These are phyloP conservation scores for Palaemon carinicauda DNA, from an alignment of 1,140 invertebrate species.

Conservation along the genomic window DNA sequence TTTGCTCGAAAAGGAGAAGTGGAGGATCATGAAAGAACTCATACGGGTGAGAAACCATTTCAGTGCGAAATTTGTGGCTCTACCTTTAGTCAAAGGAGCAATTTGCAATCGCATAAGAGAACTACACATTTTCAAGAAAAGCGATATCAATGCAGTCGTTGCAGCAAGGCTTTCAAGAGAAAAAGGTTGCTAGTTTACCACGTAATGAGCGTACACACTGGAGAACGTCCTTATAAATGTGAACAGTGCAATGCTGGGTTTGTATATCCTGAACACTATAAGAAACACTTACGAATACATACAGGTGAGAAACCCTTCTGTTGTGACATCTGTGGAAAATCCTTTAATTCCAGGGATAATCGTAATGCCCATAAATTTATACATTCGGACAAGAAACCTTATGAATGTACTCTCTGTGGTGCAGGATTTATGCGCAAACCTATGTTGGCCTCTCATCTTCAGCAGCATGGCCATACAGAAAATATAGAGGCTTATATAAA, in stretches of 20 bases:
- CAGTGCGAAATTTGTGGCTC: constrained; percentile 65
- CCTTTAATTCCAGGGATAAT: constrained; percentile 84
- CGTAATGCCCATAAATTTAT: constrained; percentile 84
- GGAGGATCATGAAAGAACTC: constrained; percentile 78
- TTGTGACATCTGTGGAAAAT: constrained; percentile 87
- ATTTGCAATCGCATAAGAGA: constrained; percentile 71
- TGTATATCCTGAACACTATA: constrained; percentile 84
- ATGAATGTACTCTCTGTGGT: constrained; percentile 82
- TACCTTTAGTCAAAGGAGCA: constrained; percentile 62
- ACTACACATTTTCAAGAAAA: constrained; percentile 82
- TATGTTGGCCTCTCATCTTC: constrained; percentile 80
- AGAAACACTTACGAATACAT: constrained; percentile 82
- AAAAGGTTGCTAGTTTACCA: constrained; percentile 80
- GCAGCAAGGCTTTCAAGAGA: constrained; percentile 79
- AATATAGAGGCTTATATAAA: constrained; percentile 51
- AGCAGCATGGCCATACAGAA: constrained; percentile 62
- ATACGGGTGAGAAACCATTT: constrained; percentile 73
- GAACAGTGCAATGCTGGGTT: constrained; percentile 78
- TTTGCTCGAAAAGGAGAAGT: constrained; percentile 78
- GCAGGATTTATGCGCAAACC: constrained; percentile 85
- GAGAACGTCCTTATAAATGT: constrained; percentile 80
- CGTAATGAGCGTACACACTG: constrained; percentile 81
- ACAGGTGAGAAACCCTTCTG: constrained; percentile 80
- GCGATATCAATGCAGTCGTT: constrained; percentile 66
- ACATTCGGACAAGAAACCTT: constrained; percentile 86